phyloP scores from a whole-genome alignment of 2,888 invertebrate species.

The Rhogogaster chlorosoma region DNA sequence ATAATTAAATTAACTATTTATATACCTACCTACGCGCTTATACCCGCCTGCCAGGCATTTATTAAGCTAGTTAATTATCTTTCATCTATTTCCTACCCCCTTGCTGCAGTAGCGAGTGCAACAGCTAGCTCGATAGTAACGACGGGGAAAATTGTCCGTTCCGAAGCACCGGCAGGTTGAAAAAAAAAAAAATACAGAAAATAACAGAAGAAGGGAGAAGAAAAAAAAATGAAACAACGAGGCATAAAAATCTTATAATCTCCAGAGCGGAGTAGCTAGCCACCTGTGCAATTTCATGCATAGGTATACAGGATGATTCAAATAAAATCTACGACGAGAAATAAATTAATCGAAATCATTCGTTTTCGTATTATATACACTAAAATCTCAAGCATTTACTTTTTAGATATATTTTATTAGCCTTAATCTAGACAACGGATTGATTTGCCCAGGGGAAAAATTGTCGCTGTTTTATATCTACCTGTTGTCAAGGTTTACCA shows the following conservation, averaged over 20 bases:
- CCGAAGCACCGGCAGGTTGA: background rate
- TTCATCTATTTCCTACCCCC: conserved; percentile 14
- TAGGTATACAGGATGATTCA: background rate
- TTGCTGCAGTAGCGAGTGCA: background rate
- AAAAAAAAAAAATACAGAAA: background rate
- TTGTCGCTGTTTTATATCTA: background rate
- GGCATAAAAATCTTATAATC: conserved; percentile 15
- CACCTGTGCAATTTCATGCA: conserved; percentile 2
- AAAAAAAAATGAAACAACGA: background rate
- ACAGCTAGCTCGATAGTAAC: background rate
- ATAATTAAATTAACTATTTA: conserved; percentile 4
- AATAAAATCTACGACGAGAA: background rate
- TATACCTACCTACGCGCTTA: background rate
- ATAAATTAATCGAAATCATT: background rate
- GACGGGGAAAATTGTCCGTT: conserved; percentile 31
- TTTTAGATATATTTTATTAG: background rate
- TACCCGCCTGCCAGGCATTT: background rate
- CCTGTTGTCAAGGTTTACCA: background rate
- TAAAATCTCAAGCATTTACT: background rate
- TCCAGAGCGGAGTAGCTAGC: background rate
- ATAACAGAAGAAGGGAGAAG: background rate
- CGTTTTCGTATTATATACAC: background rate
- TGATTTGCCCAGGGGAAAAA: background rate
- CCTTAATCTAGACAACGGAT: background rate
- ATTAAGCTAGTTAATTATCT: conserved; percentile 27